Conservation (phyloP, 2,113 vertebrate genomes). For the Carollia perspicillata region DNA sequence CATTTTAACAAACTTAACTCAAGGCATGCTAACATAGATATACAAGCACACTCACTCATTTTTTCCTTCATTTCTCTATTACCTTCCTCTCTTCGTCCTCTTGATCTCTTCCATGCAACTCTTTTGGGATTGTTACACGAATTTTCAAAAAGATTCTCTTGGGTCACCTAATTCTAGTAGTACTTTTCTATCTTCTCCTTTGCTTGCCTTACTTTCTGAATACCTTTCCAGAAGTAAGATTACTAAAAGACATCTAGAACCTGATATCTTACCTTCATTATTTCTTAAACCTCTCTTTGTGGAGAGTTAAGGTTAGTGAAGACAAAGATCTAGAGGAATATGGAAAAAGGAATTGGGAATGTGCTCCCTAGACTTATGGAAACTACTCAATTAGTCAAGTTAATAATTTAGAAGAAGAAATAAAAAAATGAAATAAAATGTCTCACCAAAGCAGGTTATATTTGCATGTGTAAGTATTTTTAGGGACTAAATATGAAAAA, state of each 20-base stretch:
- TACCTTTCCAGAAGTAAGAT: not conserved
- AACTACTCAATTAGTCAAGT: not conserved
- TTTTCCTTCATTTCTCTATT: not conserved
- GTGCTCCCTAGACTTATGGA: not conserved
- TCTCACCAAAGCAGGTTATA: not conserved
- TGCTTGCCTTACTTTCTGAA: not conserved
- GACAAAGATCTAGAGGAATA: not conserved
- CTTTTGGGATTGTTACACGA: not conserved
- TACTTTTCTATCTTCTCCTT: not conserved
- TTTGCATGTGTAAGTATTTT: not conserved
- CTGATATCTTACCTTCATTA: not conserved
- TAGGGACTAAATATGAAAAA: slow-evolving; percentile 17
- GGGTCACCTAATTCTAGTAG: not conserved
- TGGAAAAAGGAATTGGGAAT: not conserved
- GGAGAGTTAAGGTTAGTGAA: not conserved
- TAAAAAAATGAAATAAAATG: not conserved
- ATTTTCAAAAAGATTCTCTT: not conserved
- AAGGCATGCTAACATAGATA: not conserved
- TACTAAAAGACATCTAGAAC: not conserved
- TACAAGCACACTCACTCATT: rapidly evolving
- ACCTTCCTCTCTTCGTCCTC: not conserved
- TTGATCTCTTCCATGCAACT: not conserved
- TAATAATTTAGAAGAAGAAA: not conserved
- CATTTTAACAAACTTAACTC: not conserved
- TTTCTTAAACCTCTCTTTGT: slow-evolving; percentile 1